Conservation (phyloP, 2,113 vertebrate genomes). For the Cathartes aura region DNA sequence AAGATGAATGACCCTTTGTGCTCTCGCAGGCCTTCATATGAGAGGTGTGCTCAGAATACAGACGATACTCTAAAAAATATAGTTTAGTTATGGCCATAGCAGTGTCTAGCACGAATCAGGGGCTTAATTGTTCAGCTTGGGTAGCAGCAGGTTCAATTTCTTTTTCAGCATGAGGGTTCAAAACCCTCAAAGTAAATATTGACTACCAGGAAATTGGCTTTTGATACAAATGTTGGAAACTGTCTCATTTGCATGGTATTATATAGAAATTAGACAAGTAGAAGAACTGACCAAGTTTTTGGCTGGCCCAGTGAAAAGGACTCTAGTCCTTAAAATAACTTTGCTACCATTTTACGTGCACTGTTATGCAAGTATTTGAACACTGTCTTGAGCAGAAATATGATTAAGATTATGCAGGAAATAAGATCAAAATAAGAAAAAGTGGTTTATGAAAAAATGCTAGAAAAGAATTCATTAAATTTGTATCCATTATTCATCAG, state of each 20-base stretch:
- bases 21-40: background rate
- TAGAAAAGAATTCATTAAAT: background rate
- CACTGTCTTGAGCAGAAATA: background rate
- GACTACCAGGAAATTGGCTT: background rate
- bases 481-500: background rate
- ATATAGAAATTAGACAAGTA: background rate
- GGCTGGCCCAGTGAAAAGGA: background rate
- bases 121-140: background rate
- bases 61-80: background rate
- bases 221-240: background rate
- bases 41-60: background rate
- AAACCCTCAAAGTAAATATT: background rate
- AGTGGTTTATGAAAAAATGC: rapidly evolving
- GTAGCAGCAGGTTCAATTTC: background rate
- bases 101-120: background rate
- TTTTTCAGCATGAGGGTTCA: background rate
- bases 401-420: background rate
- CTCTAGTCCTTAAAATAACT: background rate
- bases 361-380: background rate
- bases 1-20: background rate
- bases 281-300: background rate
- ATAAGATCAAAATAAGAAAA: background rate
- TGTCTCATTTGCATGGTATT: background rate
- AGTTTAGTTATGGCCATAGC: background rate
- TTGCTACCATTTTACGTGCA: background rate